Conservation (phyloP, 2,113 vertebrate species). For the Raja brachyura region DNA sequence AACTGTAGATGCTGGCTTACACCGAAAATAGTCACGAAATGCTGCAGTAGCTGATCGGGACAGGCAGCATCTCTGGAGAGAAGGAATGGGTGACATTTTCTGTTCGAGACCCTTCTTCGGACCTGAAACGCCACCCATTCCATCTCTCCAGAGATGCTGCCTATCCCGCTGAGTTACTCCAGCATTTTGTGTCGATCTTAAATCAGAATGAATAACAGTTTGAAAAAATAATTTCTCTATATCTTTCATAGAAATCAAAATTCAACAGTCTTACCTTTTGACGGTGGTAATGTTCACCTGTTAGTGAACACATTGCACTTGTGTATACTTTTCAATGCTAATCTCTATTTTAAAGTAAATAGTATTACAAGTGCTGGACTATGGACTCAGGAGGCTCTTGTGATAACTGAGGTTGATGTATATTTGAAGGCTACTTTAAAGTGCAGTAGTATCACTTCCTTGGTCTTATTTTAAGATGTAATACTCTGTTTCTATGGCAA, state of each 20-base stretch:
- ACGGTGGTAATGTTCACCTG: too few relatives aligned
- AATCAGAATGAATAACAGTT: neutral
- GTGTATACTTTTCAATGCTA: neutral
- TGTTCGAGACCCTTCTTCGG: too few relatives aligned
- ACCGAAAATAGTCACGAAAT: too few relatives aligned
- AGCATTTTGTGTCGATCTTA: too few relatives aligned
- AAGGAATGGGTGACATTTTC: too few relatives aligned
- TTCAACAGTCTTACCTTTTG: neutral
- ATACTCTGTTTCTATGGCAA: neutral
- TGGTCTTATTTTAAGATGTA: neutral
- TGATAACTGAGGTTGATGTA: neutral
- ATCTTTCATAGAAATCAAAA: neutral
- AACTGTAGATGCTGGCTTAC: too few relatives aligned
- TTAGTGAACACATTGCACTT: neutral
- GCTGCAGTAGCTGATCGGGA: too few relatives aligned
- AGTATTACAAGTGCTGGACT: neutral
- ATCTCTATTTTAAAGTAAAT: neutral
- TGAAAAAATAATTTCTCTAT: neutral
- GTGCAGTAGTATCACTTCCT: neutral
- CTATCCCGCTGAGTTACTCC: too few relatives aligned
- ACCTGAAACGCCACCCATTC: too few relatives aligned
- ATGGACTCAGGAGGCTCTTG: too few relatives aligned
- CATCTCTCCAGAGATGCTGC: too few relatives aligned
- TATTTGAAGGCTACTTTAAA: neutral
- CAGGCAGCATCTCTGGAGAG: too few relatives aligned